Evolutionary conservation across 2,797 vertebrate genomes (phyloP), one percentile per base, ranked within the genome.

Genomic region (Caiman crocodilus): DNA sequence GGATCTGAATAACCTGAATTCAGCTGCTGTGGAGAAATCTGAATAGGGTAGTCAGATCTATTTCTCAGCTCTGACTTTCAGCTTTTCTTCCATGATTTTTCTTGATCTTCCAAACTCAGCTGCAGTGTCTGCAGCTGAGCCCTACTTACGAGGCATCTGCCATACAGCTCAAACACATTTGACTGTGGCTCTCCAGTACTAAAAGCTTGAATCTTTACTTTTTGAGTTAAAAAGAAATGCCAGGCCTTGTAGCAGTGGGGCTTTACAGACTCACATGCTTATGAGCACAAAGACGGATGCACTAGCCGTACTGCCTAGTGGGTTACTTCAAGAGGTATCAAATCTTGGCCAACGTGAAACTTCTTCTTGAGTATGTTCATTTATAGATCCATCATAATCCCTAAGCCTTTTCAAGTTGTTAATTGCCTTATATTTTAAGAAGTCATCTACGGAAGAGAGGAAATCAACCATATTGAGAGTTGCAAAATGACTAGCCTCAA

Each of bases 361-460:
- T 91, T 92, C 21, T 87, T 92, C 85, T 78, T 67, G 82, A 74
- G 26, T 50, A 82, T 30, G 25, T 14, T 14, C 21, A 84, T 25
- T 67, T 21, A 58, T 32, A 69, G 10, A 21, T 8, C 4, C 23
- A 13, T 0, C 57, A 56, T 4, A 57, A n/a, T 59, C 57, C 55
- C 12, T n/a, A 26, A 32, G 79, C 4, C 73, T 10, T 28, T 42
- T 15, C 32, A 1, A 0, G 1, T 82, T 95, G 92, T 85, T 59
- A 95, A 90, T 76, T 83, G 60, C 6, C 23, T 79, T 75, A 50
- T 64, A 76, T 90, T 93, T 89, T 30, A 88, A 89, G 91, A 90
- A 14, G 5, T 78, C 59, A 90, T 28, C 76, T 56, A 95, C 93
- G 67, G 55, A 94, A 90, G 67, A 79, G 30, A 65, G 82, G 32